phyloP scores from a whole-genome alignment of 2,888 invertebrate genomes.

The Neoitamus cyanurus region DNA sequence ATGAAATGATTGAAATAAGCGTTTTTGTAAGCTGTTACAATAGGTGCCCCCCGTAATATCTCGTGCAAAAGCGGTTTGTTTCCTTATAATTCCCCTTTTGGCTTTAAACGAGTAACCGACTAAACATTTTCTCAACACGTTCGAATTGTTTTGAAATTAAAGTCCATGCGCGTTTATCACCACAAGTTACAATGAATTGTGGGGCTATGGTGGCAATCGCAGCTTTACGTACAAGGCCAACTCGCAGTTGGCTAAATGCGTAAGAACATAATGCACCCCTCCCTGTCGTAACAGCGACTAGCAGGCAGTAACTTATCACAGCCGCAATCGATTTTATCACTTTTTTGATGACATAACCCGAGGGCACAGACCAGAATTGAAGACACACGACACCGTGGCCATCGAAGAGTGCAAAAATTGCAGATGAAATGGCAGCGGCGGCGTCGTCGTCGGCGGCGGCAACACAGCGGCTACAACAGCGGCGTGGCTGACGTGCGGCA shows the following conservation, averaged over 20 bases:
- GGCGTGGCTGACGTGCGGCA: not conserved
- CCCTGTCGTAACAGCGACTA: not conserved
- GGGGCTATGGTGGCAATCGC: too few species aligned
- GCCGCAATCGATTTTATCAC: conserved; percentile 16
- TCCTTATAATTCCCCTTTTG: too few species aligned
- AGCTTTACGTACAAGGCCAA: not conserved
- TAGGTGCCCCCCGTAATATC: too few species aligned
- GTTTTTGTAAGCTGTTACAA: too few species aligned
- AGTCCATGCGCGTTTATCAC: too few species aligned
- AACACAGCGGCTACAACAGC: not conserved
- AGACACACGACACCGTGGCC: conserved; percentile 1
- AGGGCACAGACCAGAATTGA: not conserved
- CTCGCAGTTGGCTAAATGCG: not conserved
- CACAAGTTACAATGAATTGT: too few species aligned
- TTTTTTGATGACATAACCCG: conserved; percentile 1
- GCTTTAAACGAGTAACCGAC: too few species aligned
- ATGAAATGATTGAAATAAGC: too few species aligned
- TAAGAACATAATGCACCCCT: not conserved
- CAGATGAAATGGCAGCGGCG: not conserved
- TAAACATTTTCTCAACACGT: too few species aligned
- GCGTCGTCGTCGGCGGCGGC: not conserved
- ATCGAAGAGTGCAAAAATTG: not conserved
- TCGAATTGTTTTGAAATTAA: too few species aligned
- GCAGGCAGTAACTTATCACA: not conserved
- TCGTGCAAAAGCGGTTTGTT: too few species aligned